phyloP scores from a whole-genome alignment of 2,797 vertebrate species.

The Hydrocynus forskahlii region DNA sequence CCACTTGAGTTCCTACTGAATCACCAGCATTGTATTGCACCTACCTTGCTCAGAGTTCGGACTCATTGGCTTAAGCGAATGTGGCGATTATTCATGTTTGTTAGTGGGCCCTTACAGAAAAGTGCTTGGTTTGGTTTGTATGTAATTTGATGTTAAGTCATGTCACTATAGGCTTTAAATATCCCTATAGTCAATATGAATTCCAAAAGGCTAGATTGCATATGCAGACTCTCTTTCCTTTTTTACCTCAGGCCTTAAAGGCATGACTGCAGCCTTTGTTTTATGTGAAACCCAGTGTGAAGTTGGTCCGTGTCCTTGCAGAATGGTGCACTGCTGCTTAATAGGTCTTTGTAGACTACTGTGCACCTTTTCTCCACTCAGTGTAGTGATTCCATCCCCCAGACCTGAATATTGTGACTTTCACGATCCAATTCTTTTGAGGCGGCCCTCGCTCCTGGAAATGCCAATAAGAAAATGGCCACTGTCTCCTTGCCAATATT shows the following conservation, averaged over 20 bases:
- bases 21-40: constrained; percentile 13
- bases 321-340: constrained; percentile 18
- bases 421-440: background rate
- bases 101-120: background rate
- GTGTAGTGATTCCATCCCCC: background rate
- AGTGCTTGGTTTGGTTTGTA: background rate
- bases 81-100: background rate
- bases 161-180: background rate
- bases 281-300: constrained; percentile 10
- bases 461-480: background rate
- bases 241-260: constrained; percentile 40
- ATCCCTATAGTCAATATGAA: background rate
- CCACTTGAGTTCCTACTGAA: background rate
- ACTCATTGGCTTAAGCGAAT: background rate
- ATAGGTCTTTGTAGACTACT: background rate
- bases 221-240: constrained; percentile 11
- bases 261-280: constrained; percentile 6
- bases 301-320: constrained; percentile 1
- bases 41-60: background rate
- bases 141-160: background rate
- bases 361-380: constrained; percentile 3
- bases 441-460: background rate
- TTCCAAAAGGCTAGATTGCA: constrained; percentile 12
- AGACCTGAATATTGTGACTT: background rate
- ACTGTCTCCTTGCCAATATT: background rate